phyloP scores from a whole-genome alignment of 1,140 invertebrate genomes.

The Dufourea novaeangliae region DNA sequence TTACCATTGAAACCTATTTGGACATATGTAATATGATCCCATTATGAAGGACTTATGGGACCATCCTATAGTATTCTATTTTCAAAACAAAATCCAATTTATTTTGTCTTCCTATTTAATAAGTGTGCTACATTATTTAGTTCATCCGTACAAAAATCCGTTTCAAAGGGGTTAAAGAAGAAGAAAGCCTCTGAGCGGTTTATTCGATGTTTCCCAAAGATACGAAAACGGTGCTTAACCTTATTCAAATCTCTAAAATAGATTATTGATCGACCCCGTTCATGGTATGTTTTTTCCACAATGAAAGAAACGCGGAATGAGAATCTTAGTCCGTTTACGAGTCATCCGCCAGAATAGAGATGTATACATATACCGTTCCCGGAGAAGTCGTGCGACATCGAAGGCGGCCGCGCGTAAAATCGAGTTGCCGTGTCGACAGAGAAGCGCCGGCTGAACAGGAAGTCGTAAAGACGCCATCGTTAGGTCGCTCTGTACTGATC shows the following conservation, averaged over 20 bases:
- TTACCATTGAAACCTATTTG: too few relatives aligned
- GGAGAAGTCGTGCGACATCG: neutral
- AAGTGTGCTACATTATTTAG: too few relatives aligned
- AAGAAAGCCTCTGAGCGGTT: neutral
- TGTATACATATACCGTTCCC: neutral
- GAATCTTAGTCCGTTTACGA: neutral
- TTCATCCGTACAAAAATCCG: too few relatives aligned
- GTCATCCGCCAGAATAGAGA: neutral
- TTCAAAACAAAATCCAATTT: too few relatives aligned
- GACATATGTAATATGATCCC: too few relatives aligned
- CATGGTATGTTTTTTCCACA: neutral
- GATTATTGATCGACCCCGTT: neutral
- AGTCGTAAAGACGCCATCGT: slow-evolving; percentile 56
- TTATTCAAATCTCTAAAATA: slow-evolving; percentile 13
- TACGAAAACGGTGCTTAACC: neutral
- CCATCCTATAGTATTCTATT: too few relatives aligned
- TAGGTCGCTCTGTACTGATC: slow-evolving; percentile 44
- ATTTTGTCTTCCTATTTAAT: too few relatives aligned
- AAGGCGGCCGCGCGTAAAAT: slow-evolving; percentile 6
- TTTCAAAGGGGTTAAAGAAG: too few relatives aligned
- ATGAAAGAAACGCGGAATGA: neutral
- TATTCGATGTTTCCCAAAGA: neutral
- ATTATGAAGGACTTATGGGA: too few relatives aligned
- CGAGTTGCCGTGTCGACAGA: neutral
- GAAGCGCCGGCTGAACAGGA: slow-evolving; percentile 31